Percentiles rank a stretch among this genome's conserved stretches.
Conservation (phyloP, 2,113 vertebrate genomes). For the Trinectes maculatus region DNA sequence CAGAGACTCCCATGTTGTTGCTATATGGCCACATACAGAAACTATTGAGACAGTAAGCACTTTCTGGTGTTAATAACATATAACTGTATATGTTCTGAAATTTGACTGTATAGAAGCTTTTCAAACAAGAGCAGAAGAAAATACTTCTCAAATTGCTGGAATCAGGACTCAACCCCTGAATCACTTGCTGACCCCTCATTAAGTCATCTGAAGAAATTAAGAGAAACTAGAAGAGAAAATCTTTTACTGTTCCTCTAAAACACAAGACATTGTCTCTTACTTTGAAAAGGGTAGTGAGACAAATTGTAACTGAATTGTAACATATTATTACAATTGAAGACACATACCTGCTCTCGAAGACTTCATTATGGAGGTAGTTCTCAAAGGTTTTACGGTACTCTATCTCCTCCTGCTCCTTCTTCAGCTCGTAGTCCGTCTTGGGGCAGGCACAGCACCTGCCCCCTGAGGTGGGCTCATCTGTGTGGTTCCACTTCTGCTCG, state of each 20-base stretch:
- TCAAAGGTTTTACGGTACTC: constrained; percentile 95
- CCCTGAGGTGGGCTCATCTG: constrained; percentile 79
- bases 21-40: constrained; percentile 7
- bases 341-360: constrained; percentile 91
- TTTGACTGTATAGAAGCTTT: not conserved
- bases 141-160: no score
- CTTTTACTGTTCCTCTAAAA: not conserved
- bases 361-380: constrained; percentile 96
- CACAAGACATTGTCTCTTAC: not conserved
- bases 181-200: no score
- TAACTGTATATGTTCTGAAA: not conserved
- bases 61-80: not conserved
- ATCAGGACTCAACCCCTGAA: no score
- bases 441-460: constrained; percentile 91
- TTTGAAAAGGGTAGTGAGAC: no score
- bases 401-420: constrained; percentile 92
- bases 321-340: not conserved
- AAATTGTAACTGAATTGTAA: not conserved
- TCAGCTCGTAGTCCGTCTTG: constrained; percentile 92
- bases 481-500: constrained; percentile 88
- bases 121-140: no score
- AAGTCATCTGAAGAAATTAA: no score
- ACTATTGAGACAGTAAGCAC: not conserved
- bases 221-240: no score
- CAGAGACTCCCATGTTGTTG: constrained; percentile 6